Evolutionary conservation across 2,888 invertebrate genomes (phyloP), one percentile per base, ranked within the genome.

Genomic region (Callinectes sapidus): DNA sequence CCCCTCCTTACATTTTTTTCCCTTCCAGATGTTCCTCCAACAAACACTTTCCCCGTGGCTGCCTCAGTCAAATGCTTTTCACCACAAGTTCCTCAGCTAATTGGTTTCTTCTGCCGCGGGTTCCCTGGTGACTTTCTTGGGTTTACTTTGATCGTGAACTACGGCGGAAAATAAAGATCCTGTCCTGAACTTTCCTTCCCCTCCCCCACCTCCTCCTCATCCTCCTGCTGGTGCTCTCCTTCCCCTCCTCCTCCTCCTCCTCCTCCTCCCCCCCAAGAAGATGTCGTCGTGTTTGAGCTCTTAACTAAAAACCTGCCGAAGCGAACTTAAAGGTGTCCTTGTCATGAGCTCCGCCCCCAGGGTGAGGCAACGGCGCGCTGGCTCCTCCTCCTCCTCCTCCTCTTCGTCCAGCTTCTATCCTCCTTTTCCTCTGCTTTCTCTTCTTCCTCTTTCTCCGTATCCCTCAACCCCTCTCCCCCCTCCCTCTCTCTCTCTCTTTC

Each of bases 221-320:
- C 16, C 89, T 39, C 89, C 14, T 66, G 39, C 39, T 39, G 2
- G 2, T 39, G 5, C 39, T 39, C 48, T 23, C 32, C 6, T 28
- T 14, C 28, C 1, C 35, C 81, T 81, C 28, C 35, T 42, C 1
- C 32, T 39, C 13, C 6, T 28, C 28, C 13, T 10, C 16, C 89
- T 42, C 89, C 18, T 66, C 18, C 18, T 16, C 66, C 28, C 71
- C 16, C 71, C 66, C 71, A 35, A 61, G 39, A 89, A 89, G 66
- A 71, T 55, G 71, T 89, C 66, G 32, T 71, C 89, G 35, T 89
- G 89, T 66, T 89, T 89, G 71, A 71, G 66, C 89, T 89, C 89
- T 89, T 71, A 71, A 89, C 89, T 71, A 71, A 66, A 66, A 89
- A 89, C 89, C 89, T 89, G 61, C 89, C 66, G 61, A 55, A 66